Evolutionary conservation across 2,888 invertebrate species (phyloP), one percentile per base, ranked within the genome.

Genomic region (Melinaea marsaeus): DNA sequence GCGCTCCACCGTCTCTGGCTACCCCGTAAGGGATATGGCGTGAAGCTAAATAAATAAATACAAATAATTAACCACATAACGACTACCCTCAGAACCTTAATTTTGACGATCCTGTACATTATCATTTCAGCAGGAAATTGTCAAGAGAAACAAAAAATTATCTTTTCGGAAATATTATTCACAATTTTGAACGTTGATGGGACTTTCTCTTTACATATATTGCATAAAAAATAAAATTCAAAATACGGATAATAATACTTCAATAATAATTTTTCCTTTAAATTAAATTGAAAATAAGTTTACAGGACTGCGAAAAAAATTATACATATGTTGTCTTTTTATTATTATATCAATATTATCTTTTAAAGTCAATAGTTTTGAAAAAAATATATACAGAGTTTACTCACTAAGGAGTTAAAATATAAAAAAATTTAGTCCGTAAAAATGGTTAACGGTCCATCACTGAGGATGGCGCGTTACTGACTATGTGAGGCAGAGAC

Each of bases 371-470:
- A 42, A 42, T 42, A 42, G 42, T 42, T 42, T 42, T 1, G 7
- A 7, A 42, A 42, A 6, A 9, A 11, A 7, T 42, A 42, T 7
- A 7, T 9, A 42, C 6, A 69, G 66, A 58, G 61, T 62, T 61
- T 57, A 58, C 65, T 66, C 63, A 66, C 63, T 68, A 71, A 71
- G 67, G 72, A 70, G 71, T 71, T 69, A 69, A 71, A 37, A 66
- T 67, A 64, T 64, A 74, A 72, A 76, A 73, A 76, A 77, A 77
- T 76, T 75, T 67, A 68, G 68, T 69, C 74, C 76, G 72, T 76
- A 75, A 77, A 76, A 77, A 77, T 77, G 76, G 65, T 74, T 73
- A 74, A 76, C 74, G 71, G 69, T 64, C 73, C 69, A 74, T 72
- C 71, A 69, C 64, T 46, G 66, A 68, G 71, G 72, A 72, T 71